Base-by-base conservation (phyloP, 2,797 vertebrate genomes). In the Enteromius argenteus region DNA sequence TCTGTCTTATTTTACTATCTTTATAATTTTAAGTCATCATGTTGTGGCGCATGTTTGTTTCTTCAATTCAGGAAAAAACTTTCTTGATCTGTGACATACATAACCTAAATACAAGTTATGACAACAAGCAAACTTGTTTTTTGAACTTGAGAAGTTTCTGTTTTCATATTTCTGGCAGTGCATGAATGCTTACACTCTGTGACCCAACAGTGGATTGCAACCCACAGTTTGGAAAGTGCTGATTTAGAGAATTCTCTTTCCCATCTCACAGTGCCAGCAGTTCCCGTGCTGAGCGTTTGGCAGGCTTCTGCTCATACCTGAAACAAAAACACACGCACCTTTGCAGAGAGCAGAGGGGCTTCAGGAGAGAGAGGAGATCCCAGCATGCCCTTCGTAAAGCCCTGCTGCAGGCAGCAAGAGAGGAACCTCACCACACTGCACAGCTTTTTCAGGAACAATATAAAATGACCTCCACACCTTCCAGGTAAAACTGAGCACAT, bases 251-350 rank as follows among this genome's bases (percentile, higher is more conserved):
- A 42, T 49, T 32, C 19, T 51, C 19, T 73, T 80, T 89, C 8
- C 67, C 1, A 1, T 58, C 73, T 66, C 53, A 32, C 86, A 99
- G 98, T 93, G 91, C 94, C 85, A 39, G 56, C 49, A 60, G 35
- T 95, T 96, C 96, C 51, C 96, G 98, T 91, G 95, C 96, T 90
- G 95, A 96, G 88, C 96, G 98, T 90, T 95, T 99, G 91, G 94
- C 97, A 87, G 95, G 97, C 92, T 96, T 99, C 93, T 99, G 98
- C 96, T 97, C 97, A 89, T 98, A 99, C 94, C 97, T 99, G 93
- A 97, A 95, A 93, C 97, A 98, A 92, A 99, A 97, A 93, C 98
- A 99, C 92, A 97, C 96, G 95, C 97, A 98, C 95, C 97, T 99
- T 93, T 98, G 96, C 93, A 96, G 97, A 93, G 96, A 98, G 96